A percentile compares a stretch with the other conserved stretches of the same genome.
These are phyloP conservation scores for Hydropotes inermis DNA, from an alignment of 2,113 vertebrate species.

Conservation along the genomic window DNA sequence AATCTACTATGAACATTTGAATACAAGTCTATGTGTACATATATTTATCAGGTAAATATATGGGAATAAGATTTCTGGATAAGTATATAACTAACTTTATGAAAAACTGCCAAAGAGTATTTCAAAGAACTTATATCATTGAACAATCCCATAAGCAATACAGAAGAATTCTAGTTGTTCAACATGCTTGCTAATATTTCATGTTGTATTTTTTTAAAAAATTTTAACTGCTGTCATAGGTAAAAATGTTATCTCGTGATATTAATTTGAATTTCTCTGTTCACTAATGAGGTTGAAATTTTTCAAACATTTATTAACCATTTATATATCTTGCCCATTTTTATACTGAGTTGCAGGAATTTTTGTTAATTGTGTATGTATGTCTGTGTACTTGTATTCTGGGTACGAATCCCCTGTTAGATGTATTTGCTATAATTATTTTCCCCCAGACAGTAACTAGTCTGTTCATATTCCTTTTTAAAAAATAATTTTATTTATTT, in stretches of 20 bases:
- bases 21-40: neutral
- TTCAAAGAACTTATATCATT: neutral
- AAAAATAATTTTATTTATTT: neutral
- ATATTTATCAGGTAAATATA: neutral
- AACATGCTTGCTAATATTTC: neutral
- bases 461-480: neutral
- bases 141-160: neutral
- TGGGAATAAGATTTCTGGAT: neutral
- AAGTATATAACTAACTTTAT: neutral
- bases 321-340: neutral
- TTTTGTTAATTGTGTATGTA: neutral
- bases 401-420: neutral
- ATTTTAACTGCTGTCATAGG: neutral
- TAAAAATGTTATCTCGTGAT: neutral
- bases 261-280: neutral
- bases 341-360: neutral
- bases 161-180: neutral
- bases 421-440: neutral
- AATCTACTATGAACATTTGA: neutral
- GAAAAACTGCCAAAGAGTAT: neutral
- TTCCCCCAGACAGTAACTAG: neutral
- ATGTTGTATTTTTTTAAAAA: neutral
- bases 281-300: neutral
- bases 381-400: neutral
- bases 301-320: neutral